Base-by-base conservation (phyloP, 2,113 vertebrate genomes). In the Pipra filicauda region DNA sequence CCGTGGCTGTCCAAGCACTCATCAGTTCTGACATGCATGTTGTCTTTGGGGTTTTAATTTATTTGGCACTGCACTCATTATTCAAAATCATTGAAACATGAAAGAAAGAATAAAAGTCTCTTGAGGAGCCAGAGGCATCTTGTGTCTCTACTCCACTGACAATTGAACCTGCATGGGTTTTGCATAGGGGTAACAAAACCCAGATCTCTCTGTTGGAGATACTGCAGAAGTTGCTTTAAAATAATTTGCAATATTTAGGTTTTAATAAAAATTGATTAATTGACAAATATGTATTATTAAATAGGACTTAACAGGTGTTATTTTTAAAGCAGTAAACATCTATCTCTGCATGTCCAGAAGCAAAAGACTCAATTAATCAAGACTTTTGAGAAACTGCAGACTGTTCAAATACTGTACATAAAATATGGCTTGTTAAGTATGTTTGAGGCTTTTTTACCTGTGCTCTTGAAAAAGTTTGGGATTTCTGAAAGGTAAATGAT, bases 1-100 rank as follows among this genome's bases (percentile, higher is more conserved):
- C 84, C 0, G 0, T 71, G 59, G 61, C 87, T 86, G 33, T 78
- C 52, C 33, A 8, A 70, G 64, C 80, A 89, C 85, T 94, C 84
- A 91, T 94, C 91, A 79, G 41, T 88, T 96, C 67, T 96, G 95
- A 92, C 96, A 92, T 44, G 87, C 86, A 66, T 96, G 90, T 96
- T 97, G 39, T 76, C 69, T 85, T 90, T 86, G 66, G 33, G 6
- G 24, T 86, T 94, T 85, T 94, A 86, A 93, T 96, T 72, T 88
- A 61, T 92, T 87, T 96, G 95, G 81, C 92, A 89, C 73, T 14
- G 9, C 62, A 49, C 43, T 94, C 84, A 84, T 87, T 96, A 93
- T 67, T 76, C 55, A 93, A 94, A 95, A 84, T 84, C 69, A 90
- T 84, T 87, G 91, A 85, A 96, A 95, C 69, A 78, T 65, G 81